Conservation (phyloP, 2,797 vertebrate species). For the Jordanella pulchra region DNA sequence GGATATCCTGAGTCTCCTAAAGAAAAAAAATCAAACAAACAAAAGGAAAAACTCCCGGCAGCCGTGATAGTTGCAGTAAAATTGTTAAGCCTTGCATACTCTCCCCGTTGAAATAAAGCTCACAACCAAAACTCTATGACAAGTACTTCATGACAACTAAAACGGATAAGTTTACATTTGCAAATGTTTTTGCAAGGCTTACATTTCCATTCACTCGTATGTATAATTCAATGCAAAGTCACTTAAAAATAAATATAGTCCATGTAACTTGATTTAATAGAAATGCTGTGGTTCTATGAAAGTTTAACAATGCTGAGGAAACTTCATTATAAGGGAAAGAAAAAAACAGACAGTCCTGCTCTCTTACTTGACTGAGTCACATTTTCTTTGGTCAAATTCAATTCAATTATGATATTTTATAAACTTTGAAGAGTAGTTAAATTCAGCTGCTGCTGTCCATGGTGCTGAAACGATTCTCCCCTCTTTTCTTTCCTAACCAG, state of each 20-base stretch:
- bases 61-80: not conserved
- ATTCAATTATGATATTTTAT: too few relatives aligned
- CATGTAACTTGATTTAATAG: not conserved
- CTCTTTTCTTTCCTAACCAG: not conserved
- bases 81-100: not conserved
- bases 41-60: not conserved
- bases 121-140: not conserved
- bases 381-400: not conserved
- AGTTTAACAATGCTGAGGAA: not conserved
- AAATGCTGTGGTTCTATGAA: not conserved
- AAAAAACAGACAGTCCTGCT: not conserved
- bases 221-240: not conserved
- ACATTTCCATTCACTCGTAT: not conserved
- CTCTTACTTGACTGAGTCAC: not conserved
- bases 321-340: not conserved
- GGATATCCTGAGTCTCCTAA: not conserved
- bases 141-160: too few relatives aligned
- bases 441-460: constrained; percentile 54
- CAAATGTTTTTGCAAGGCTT: not conserved
- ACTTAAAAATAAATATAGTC: not conserved
- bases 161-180: not conserved
- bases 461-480: constrained; percentile 57
- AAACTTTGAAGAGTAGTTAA: not conserved
- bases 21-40: not conserved
- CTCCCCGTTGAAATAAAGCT: not conserved